Conservation (phyloP, 2,888 invertebrate genomes). For the Acronicta leporina region DNA sequence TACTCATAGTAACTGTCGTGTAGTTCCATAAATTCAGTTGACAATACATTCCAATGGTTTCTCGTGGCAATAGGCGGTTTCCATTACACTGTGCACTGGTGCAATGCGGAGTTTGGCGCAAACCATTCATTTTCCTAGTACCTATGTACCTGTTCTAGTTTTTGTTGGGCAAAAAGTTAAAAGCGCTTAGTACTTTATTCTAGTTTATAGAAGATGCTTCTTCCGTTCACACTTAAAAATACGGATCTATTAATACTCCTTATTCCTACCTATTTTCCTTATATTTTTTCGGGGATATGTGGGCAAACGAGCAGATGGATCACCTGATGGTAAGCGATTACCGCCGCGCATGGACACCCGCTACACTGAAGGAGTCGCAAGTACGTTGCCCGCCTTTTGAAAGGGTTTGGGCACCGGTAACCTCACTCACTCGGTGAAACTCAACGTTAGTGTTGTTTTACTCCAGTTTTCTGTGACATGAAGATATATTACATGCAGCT, state of each 20-base stretch:
- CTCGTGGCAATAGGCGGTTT: conserved; percentile 38
- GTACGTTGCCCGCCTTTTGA: too few species aligned
- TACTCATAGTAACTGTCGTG: conserved; percentile 23
- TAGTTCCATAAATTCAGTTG: conserved; percentile 37
- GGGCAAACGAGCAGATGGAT: too few species aligned
- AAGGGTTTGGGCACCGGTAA: too few species aligned
- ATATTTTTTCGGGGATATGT: too few species aligned
- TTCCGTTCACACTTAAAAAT: neutral
- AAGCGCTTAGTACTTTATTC: conserved; percentile 9
- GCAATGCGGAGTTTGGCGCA: conserved; percentile 52
- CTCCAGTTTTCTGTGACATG: too few species aligned
- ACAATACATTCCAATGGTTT: conserved; percentile 38
- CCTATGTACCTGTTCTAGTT: conserved; percentile 13
- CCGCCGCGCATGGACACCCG: too few species aligned
- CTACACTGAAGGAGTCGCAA: too few species aligned
- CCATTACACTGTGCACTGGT: conserved; percentile 52
- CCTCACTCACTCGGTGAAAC: too few species aligned
- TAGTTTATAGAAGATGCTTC: conserved; percentile 8
- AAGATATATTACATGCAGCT: neutral
- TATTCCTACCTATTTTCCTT: neutral
- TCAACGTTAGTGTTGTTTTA: too few species aligned
- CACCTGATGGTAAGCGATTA: too few species aligned
- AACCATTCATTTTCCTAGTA: conserved; percentile 37
- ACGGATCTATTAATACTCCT: neutral
- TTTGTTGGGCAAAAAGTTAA: conserved; percentile 29